Conservation (phyloP, 2,888 invertebrate genomes). For the Cataglyphis altisquamis region DNA sequence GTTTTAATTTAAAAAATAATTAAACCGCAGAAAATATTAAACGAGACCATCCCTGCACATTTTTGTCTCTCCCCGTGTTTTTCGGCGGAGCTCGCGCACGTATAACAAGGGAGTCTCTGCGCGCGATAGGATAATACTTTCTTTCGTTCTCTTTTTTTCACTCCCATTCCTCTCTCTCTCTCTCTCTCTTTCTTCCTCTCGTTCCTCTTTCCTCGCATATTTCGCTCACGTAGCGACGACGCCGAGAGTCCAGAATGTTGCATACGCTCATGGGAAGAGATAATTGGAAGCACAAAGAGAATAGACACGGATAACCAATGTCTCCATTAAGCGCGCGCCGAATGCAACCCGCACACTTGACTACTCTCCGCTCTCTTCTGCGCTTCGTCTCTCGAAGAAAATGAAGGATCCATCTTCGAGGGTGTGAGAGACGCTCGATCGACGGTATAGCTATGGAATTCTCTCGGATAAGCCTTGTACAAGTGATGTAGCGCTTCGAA, state of each 20-base stretch:
- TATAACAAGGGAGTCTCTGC: not conserved
- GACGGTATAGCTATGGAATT: slow-evolving; percentile 48
- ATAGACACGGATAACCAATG: slow-evolving; percentile 77
- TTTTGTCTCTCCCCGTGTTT: slow-evolving; percentile 47
- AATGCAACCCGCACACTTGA: slow-evolving; percentile 66
- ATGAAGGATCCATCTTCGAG: slow-evolving; percentile 1
- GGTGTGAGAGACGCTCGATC: slow-evolving; percentile 57
- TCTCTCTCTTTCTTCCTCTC: not conserved
- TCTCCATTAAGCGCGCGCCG: slow-evolving; percentile 74
- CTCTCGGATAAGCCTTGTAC: not conserved
- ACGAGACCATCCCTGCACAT: slow-evolving; percentile 64
- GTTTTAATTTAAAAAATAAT: slow-evolving; percentile 85
- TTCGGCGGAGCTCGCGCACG: slow-evolving; percentile 35
- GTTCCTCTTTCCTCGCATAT: slow-evolving; percentile 35
- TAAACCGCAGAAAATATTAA: slow-evolving; percentile 83
- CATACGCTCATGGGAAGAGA: slow-evolving; percentile 60
- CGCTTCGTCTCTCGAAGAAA: slow-evolving; percentile 21
- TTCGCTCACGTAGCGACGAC: slow-evolving; percentile 38
- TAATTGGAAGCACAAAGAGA: slow-evolving; percentile 78
- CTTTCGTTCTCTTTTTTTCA: slow-evolving; percentile 12
- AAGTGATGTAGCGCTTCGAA: not conserved
- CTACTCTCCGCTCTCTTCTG: slow-evolving; percentile 56
- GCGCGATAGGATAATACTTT: slow-evolving; percentile 16
- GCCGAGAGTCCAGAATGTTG: slow-evolving; percentile 3
- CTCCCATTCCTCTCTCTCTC: not conserved